phyloP scores from a whole-genome alignment of 2,797 vertebrate species.

The Borostomias antarcticus region DNA sequence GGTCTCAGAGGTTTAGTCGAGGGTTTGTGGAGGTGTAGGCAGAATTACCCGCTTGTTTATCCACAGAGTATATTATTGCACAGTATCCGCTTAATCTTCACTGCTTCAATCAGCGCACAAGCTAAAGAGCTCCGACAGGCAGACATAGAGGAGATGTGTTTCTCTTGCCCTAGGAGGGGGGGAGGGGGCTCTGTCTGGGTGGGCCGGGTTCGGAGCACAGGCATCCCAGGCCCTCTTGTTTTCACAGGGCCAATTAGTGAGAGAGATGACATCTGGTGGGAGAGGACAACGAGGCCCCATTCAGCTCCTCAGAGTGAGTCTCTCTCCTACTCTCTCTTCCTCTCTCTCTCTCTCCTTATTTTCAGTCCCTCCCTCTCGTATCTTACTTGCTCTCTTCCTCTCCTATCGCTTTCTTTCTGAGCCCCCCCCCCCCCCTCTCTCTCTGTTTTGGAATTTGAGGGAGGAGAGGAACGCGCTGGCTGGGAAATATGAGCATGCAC shows the following conservation, averaged over 20 bases:
- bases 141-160: too few relatives aligned
- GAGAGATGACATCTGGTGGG: conserved; percentile 73
- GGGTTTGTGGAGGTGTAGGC: too few relatives aligned
- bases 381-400: too few relatives aligned
- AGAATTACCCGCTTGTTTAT: too few relatives aligned
- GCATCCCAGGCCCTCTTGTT: conserved; percentile 78
- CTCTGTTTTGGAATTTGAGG: conserved; percentile 25
- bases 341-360: background rate
- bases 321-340: too few relatives aligned
- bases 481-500: conserved; percentile 65
- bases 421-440: too few relatives aligned
- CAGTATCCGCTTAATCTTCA: too few relatives aligned
- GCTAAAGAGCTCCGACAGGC: too few relatives aligned
- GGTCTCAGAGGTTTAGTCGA: conserved; percentile 55
- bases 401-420: background rate
- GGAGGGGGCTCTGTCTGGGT: conserved; percentile 33
- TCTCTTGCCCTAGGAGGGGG: background rate
- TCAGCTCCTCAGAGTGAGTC: conserved; percentile 40
- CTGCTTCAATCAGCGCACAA: too few relatives aligned
- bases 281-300: conserved; percentile 73
- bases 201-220: conserved; percentile 49
- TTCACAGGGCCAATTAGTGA: conserved; percentile 78
- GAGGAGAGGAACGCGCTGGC: conserved; percentile 51
- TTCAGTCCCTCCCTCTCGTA: background rate
- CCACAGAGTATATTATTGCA: too few relatives aligned